Evolutionary conservation across 2,888 invertebrate species (phyloP).

Genomic region (Trilocha varians): DNA sequence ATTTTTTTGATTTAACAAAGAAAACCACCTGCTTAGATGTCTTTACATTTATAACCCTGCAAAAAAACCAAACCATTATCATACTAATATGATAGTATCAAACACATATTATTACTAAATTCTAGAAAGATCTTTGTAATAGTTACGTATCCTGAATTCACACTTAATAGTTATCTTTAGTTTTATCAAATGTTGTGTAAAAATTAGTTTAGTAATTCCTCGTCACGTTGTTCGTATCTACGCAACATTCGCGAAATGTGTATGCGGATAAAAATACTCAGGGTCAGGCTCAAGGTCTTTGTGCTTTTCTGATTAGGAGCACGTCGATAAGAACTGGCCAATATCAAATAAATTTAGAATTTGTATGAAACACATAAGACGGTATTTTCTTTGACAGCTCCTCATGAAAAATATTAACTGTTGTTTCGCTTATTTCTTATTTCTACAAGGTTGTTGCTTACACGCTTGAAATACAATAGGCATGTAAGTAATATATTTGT

Average conservation of each 20-base stretch:
- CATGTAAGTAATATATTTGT: constrained; percentile 1
- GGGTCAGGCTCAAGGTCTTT: constrained; percentile 68
- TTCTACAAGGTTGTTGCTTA: constrained; percentile 50
- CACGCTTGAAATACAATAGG: constrained; percentile 28
- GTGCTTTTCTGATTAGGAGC: constrained; percentile 65
- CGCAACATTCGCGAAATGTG: constrained; percentile 56
- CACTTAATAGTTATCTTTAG: constrained; percentile 17
- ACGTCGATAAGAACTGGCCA: constrained; percentile 44
- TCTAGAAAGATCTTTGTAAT: not conserved
- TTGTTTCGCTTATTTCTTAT: constrained; percentile 56
- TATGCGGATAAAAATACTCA: constrained; percentile 69
- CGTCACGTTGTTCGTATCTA: constrained; percentile 43
- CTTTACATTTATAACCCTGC: no score
- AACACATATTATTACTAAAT: no score
- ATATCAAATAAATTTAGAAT: constrained; percentile 31
- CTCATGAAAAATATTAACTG: constrained; percentile 51
- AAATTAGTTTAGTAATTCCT: constrained; percentile 35
- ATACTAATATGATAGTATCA: no score
- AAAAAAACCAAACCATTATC: no score
- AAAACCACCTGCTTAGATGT: no score
- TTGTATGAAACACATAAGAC: constrained; percentile 27
- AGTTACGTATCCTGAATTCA: not conserved
- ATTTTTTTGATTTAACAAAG: no score
- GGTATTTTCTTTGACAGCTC: constrained; percentile 24
- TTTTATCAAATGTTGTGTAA: constrained; percentile 31